Conservation (phyloP, 2,113 vertebrate species). For the rabbit (Oryctolagus cuniculus) region DNA sequence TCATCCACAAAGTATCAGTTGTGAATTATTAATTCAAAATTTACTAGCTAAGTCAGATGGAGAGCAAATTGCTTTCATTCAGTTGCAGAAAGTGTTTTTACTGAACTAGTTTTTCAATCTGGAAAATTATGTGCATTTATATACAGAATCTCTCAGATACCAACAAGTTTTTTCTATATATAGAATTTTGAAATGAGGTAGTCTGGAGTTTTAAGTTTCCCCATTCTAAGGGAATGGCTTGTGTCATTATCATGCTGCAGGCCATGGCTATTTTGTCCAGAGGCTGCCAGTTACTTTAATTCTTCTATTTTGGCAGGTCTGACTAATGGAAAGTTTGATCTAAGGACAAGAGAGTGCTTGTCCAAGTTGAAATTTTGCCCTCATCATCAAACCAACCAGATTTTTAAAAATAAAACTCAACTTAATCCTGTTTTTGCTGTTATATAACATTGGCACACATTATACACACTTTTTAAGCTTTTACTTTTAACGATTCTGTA, state of each 20-base stretch:
- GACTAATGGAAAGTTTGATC: conserved; percentile 9
- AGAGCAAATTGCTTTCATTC: conserved; percentile 49
- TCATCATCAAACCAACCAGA: conserved; percentile 39
- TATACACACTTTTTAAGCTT: conserved; percentile 53
- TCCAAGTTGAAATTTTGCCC: conserved; percentile 21
- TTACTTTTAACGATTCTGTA: conserved; percentile 60
- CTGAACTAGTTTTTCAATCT: conserved; percentile 26
- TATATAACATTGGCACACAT: background rate
- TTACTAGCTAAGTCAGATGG: conserved; percentile 18
- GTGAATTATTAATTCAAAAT: background rate
- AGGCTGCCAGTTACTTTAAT: conserved; percentile 10
- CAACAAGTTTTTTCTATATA: background rate
- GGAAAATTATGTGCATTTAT: background rate
- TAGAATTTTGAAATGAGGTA: conserved; percentile 4
- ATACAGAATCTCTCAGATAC: conserved; percentile 32
- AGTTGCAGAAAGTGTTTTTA: conserved; percentile 47
- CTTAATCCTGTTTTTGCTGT: conserved; percentile 43
- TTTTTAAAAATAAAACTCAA: conserved; percentile 64
- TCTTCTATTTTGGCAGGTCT: conserved; percentile 29
- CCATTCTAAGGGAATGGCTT: background rate
- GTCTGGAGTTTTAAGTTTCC: background rate
- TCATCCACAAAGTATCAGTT: conserved; percentile 25
- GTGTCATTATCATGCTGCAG: background rate
- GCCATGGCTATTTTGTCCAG: conserved; percentile 15
- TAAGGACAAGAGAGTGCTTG: conserved; percentile 16